Conservation (phyloP, 2,888 invertebrate genomes). For the Conistra vaccinii region DNA sequence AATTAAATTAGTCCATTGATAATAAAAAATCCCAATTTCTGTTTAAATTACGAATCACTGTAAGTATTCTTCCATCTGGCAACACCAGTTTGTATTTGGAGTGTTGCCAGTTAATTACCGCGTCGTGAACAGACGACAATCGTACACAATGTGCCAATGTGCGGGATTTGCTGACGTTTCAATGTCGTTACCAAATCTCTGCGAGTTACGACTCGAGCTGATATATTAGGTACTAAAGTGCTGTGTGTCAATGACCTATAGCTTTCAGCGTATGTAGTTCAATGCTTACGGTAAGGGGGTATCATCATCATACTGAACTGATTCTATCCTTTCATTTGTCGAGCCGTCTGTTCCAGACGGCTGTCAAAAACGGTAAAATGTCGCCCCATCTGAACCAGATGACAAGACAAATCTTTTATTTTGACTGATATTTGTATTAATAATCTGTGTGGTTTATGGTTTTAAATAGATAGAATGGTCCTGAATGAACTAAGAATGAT, state of each 20-base stretch:
- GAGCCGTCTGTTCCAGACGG: too few species aligned
- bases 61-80: constrained; percentile 41
- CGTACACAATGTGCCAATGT: constrained; percentile 35
- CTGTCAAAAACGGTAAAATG: too few species aligned
- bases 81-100: constrained; percentile 54
- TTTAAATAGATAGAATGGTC: too few species aligned
- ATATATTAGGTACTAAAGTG: constrained; percentile 22
- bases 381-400: too few species aligned
- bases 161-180: constrained; percentile 45
- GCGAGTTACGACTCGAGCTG: not conserved
- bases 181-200: constrained; percentile 45
- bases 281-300: not conserved
- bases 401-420: too few species aligned
- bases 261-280: not conserved
- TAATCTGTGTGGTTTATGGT: too few species aligned
- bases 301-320: not conserved
- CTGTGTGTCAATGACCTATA: constrained; percentile 22
- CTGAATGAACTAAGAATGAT: too few species aligned
- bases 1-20: not conserved
- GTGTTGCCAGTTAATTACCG: constrained; percentile 64
- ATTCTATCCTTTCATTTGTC: too few species aligned
- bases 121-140: constrained; percentile 50
- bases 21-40: not conserved
- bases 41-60: not conserved
- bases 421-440: too few species aligned